Evolutionary conservation across 2,113 vertebrate genomes (phyloP).

Genomic region (Myiagra hebetior): DNA sequence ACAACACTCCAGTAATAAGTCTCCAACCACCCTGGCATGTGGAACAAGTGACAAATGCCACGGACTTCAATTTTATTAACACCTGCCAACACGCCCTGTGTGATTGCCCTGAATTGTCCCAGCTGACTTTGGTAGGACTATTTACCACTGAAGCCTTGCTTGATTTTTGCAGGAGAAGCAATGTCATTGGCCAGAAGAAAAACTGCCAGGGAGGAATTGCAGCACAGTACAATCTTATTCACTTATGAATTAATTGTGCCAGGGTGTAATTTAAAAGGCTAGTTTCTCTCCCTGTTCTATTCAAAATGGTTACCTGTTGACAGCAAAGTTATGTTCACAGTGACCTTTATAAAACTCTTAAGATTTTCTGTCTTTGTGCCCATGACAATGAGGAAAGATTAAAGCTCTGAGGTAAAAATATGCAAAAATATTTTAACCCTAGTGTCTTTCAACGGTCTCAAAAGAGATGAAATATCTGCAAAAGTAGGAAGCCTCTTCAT

Average conservation of each 20-base stretch:
- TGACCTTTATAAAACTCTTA: neutral
- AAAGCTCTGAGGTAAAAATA: neutral
- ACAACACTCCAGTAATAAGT: neutral
- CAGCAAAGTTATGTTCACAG: neutral
- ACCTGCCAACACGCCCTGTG: rapidly evolving
- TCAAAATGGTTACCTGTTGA: neutral
- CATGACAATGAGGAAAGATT: neutral
- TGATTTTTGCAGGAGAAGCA: neutral
- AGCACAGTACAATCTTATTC: neutral
- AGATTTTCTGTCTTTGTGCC: neutral
- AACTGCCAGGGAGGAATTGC: neutral
- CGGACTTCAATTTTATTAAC: neutral
- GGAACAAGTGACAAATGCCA: neutral
- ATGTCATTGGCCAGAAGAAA: neutral
- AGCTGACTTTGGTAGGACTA: neutral
- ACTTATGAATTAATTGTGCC: neutral
- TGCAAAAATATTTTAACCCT: neutral
- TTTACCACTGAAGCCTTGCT: neutral
- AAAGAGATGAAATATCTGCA: neutral
- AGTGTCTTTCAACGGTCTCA: neutral
- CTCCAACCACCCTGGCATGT: neutral
- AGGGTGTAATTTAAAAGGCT: neutral
- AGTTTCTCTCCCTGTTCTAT: neutral
- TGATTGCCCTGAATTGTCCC: neutral
- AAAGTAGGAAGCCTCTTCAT: neutral